Evolutionary conservation across 2,113 vertebrate genomes (phyloP), one percentile per base, ranked within the genome.

Genomic region (Abramis brama): DNA sequence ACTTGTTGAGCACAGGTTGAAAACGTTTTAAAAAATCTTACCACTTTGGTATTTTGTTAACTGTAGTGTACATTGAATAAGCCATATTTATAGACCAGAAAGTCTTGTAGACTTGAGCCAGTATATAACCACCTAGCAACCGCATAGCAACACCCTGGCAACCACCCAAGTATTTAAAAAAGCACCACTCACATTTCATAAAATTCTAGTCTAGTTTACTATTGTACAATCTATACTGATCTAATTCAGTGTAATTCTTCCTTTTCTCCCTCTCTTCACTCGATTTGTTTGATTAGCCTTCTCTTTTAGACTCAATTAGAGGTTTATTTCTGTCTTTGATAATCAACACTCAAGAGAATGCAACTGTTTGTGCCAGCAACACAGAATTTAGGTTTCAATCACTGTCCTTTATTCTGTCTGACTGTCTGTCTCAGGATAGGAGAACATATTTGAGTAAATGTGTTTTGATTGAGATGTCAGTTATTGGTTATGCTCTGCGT

Each of bases 231-330:
- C 27, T 36, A 25, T 52, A 52, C 64, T 27, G 30, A 13, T 64
- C 5, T 39, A 50, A 23, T 36, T 39, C 47, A 45, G 30, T 55
- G 43, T n/a, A 50, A 45, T 66, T 84, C 6, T 50, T 59, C 13
- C 13, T 36, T 60, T 27, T 8, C 4, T 45, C n/a, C 8, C 30
- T 47, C 13, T 45, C 3, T 27, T 50, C 13, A 43, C 39, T 77
- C 25, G 76, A 60, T 66, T 59, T 70, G 23, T 77, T 52, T 66
- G 57, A 64, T 77, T 64, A 47, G 73, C 30, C 47, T 21, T 86
- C 23, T 68, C 80, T 78, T 64, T 43, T 66, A 50, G 60, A 81
- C n/a, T 66, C 60, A 66, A 66, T 66, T 81, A 66, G n/a, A 66
- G 13, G 33, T 30, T 47, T 15, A 33, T 81, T 81, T 66, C 64